A percentile compares a stretch with the other conserved stretches of the same genome.
Conservation (phyloP, 2,113 vertebrate genomes). For the Sinocyclocheilus rhinocerous region DNA sequence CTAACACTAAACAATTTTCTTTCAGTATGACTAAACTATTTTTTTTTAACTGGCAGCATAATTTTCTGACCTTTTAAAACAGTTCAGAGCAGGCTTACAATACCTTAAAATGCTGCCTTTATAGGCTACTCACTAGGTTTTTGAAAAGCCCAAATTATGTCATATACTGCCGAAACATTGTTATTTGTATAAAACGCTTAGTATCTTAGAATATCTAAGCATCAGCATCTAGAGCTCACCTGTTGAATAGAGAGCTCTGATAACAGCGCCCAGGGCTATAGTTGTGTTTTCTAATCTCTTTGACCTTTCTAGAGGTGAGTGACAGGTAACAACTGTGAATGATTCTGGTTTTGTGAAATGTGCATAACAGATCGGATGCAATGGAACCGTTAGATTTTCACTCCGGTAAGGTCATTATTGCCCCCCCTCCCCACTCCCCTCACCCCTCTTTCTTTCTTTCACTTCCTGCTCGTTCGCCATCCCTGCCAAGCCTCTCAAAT, state of each 20-base stretch:
- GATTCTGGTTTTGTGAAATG: conserved; percentile 9
- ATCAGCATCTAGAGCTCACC: conserved; percentile 3
- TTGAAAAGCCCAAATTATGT: neutral
- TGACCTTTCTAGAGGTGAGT: conserved; percentile 12
- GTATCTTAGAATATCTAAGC: neutral
- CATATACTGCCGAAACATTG: neutral
- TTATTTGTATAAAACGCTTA: neutral
- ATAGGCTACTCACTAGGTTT: neutral
- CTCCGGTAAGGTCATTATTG: conserved; percentile 38
- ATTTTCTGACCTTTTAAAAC: neutral
- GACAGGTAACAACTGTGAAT: neutral
- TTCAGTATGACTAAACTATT: neutral
- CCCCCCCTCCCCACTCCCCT: neutral
- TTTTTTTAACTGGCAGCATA: neutral
- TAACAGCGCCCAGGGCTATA: neutral
- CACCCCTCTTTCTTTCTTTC: neutral
- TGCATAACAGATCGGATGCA: conserved; percentile 36
- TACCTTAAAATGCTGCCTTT: neutral
- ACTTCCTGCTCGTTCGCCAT: conserved; percentile 34
- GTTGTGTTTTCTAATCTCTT: conserved; percentile 18
- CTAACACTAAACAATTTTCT: neutral
- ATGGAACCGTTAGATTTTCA: conserved; percentile 17
- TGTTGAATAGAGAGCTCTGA: conserved; percentile 9
- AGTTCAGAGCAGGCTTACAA: neutral
- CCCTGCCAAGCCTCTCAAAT: conserved; percentile 43